Evolutionary conservation across 2,113 vertebrate species (phyloP).

Genomic region (Pollachius pollachius): DNA sequence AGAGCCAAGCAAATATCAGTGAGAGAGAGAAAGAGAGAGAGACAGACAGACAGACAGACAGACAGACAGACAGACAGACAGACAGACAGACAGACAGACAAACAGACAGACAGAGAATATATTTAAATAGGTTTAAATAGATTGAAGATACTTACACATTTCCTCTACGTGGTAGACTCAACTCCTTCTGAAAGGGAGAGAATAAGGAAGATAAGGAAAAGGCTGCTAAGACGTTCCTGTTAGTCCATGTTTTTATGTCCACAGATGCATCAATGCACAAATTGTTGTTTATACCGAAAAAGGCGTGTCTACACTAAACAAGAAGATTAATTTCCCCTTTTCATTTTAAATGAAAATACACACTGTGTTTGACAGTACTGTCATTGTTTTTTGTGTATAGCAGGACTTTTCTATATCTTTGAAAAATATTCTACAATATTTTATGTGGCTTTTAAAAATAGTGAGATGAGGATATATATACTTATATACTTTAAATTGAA

Average conservation of each 20-base stretch:
- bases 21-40: not conserved
- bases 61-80: constrained; percentile 10
- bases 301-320: too few relatives aligned
- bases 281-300: not conserved
- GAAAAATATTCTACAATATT: too few relatives aligned
- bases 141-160: constrained; percentile 81
- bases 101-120: not conserved
- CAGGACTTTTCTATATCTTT: too few relatives aligned
- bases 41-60: not conserved
- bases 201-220: not conserved
- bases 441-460: too few relatives aligned
- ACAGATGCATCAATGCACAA: not conserved
- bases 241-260: not conserved
- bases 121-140: not conserved
- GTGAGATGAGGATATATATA: too few relatives aligned
- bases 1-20: too few relatives aligned
- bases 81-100: constrained; percentile 3
- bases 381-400: too few relatives aligned
- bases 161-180: constrained; percentile 90
- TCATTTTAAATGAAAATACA: too few relatives aligned
- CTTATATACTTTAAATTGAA: too few relatives aligned
- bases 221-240: not conserved
- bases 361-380: too few relatives aligned
- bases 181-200: constrained; percentile 79
- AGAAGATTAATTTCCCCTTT: too few relatives aligned